Percentiles rank a stretch among this genome's conserved stretches.
Evolutionary conservation across 2,797 vertebrate species (phyloP).

Genomic region (Helarctos malayanus): DNA sequence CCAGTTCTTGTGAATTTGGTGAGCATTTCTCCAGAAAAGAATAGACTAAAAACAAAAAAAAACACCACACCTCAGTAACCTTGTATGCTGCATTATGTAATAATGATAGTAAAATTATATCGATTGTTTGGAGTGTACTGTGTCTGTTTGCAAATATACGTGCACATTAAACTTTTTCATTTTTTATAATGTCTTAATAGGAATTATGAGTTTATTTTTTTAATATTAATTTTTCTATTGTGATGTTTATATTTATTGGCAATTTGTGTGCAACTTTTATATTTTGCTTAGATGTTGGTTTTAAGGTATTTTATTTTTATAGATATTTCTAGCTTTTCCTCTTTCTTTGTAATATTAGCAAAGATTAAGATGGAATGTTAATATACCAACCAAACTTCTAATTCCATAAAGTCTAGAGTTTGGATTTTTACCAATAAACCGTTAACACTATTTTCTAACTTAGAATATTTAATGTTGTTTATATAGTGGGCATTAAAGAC

Average conservation of each 20-base stretch:
- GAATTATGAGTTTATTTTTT: conserved; percentile 89
- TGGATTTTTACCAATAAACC: conserved; percentile 80
- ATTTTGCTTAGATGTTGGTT: conserved; percentile 84
- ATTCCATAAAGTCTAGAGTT: conserved; percentile 72
- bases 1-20: conserved; percentile 85
- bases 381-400: conserved; percentile 76
- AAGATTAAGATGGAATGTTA: conserved; percentile 71
- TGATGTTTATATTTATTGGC: conserved; percentile 93
- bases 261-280: conserved; percentile 83
- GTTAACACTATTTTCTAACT: conserved; percentile 79
- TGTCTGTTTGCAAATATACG: conserved; percentile 89
- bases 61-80: conserved; percentile 96
- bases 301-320: conserved; percentile 84
- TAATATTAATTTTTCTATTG: conserved; percentile 93
- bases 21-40: conserved; percentile 90
- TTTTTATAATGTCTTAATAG: conserved; percentile 93
- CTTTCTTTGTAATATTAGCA: conserved; percentile 75
- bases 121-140: conserved; percentile 91
- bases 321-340: conserved; percentile 77
- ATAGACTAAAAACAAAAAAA: conserved; percentile 86
- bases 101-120: conserved; percentile 93
- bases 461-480: conserved; percentile 84
- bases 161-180: conserved; percentile 90
- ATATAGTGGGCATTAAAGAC: conserved; percentile 82
- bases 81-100: conserved; percentile 96